A percentile compares a stretch with the other conserved stretches of the same genome.
These are phyloP conservation scores for Zonotrichia leucophrys DNA, from an alignment of 2,113 vertebrate species.

Conservation along the genomic window DNA sequence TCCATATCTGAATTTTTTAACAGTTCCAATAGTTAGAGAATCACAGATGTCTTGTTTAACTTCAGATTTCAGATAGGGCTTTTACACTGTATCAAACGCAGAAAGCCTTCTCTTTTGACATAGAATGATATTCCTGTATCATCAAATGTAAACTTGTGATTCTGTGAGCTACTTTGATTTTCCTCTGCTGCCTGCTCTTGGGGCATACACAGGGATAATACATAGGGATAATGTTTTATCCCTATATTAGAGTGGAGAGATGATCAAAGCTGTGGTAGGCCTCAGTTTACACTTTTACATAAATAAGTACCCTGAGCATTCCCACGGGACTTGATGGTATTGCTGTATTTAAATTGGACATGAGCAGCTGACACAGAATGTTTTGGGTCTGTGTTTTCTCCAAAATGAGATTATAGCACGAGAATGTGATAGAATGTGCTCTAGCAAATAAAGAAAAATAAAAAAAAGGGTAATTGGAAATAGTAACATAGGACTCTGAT, in stretches of 20 bases:
- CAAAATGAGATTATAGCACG: neutral
- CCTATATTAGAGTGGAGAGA: neutral
- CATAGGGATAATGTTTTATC: neutral
- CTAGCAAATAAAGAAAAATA: neutral
- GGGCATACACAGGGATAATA: neutral
- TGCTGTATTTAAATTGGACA: neutral
- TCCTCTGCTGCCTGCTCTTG: neutral
- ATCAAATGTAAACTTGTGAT: neutral
- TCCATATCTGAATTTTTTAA: neutral
- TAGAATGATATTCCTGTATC: neutral
- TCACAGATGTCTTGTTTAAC: neutral
- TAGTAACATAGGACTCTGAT: neutral
- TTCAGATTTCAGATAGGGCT: neutral
- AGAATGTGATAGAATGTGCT: neutral
- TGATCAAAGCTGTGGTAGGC: neutral
- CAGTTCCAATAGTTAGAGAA: neutral
- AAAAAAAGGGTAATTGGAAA: neutral
- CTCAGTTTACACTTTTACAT: neutral
- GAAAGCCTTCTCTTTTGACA: neutral
- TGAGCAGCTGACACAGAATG: neutral
- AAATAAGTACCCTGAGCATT: neutral
- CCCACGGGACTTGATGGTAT: neutral
- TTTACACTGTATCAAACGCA: neutral
- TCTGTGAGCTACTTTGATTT: neutral
- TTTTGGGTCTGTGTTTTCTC: neutral